Conservation (phyloP, 2,888 invertebrate species). For the Tuberolachnus salignus region DNA sequence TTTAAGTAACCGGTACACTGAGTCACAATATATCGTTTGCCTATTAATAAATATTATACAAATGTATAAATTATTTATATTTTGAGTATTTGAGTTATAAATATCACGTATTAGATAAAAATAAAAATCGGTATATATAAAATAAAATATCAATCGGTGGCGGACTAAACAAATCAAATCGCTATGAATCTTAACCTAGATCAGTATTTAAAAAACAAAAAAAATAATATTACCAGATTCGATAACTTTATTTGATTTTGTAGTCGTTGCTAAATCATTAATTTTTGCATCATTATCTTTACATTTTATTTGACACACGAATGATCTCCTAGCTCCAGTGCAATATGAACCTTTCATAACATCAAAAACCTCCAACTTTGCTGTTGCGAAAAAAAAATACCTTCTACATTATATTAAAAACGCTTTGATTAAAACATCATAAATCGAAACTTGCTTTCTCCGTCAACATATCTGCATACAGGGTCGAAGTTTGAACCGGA, state of each 20-base stretch:
- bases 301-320: constrained; percentile 92
- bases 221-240: too few relatives aligned
- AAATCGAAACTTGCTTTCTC: constrained; percentile 78
- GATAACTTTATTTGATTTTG: too few relatives aligned
- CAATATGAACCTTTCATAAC: constrained; percentile 80
- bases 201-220: too few relatives aligned
- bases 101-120: too few relatives aligned
- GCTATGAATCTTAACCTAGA: too few relatives aligned
- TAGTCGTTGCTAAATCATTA: too few relatives aligned
- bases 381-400: constrained; percentile 70
- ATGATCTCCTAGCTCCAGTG: constrained; percentile 88
- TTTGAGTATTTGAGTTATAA: too few relatives aligned
- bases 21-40: constrained; percentile 85
- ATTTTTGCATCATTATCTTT: constrained; percentile 70
- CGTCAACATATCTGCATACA: constrained; percentile 86
- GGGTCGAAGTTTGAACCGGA: constrained; percentile 88
- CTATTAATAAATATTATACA: constrained; percentile 62
- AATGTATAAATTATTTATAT: too few relatives aligned
- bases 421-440: background rate
- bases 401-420: too few relatives aligned
- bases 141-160: too few relatives aligned
- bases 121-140: too few relatives aligned
- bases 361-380: constrained; percentile 88
- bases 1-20: constrained; percentile 94
- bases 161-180: too few relatives aligned